These are phyloP conservation scores for Argynnis bischoffii DNA, from an alignment of 2,888 invertebrate species.

Conservation along the genomic window DNA sequence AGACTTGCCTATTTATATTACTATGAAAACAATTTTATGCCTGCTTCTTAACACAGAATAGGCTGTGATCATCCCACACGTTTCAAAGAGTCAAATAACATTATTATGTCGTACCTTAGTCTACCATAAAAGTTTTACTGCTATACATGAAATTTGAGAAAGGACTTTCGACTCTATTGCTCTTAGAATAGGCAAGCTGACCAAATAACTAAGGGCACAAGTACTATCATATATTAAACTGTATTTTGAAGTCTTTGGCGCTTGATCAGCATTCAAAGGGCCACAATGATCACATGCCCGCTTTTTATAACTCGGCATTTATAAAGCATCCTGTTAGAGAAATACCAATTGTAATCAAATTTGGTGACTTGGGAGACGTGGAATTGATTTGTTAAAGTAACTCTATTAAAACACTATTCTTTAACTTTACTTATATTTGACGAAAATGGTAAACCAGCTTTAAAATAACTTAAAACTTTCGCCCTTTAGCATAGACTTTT, in stretches of 20 bases:
- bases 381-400: conserved; percentile 11
- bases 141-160: conserved; percentile 24
- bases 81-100: conserved; percentile 69
- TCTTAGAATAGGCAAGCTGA: conserved; percentile 20
- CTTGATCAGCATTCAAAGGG: conserved; percentile 67
- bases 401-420: background rate
- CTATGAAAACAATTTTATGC: conserved; percentile 57
- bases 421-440: background rate
- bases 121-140: conserved; percentile 41
- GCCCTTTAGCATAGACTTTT: too few relatives aligned
- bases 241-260: conserved; percentile 76
- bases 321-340: conserved; percentile 46
- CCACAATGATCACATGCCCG: conserved; percentile 64
- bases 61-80: conserved; percentile 75
- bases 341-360: conserved; percentile 42
- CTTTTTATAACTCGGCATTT: conserved; percentile 56
- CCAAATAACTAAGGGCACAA: conserved; percentile 25
- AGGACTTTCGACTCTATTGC: conserved; percentile 45
- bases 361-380: conserved; percentile 23
- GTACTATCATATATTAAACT: conserved; percentile 54
- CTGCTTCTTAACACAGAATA: conserved; percentile 69
- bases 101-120: conserved; percentile 66
- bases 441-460: too few relatives aligned
- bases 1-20: conserved; percentile 41
- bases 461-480: too few relatives aligned